Evolutionary conservation across 2,888 invertebrate genomes (phyloP).

Genomic region (Agrochola lychnidis): DNA sequence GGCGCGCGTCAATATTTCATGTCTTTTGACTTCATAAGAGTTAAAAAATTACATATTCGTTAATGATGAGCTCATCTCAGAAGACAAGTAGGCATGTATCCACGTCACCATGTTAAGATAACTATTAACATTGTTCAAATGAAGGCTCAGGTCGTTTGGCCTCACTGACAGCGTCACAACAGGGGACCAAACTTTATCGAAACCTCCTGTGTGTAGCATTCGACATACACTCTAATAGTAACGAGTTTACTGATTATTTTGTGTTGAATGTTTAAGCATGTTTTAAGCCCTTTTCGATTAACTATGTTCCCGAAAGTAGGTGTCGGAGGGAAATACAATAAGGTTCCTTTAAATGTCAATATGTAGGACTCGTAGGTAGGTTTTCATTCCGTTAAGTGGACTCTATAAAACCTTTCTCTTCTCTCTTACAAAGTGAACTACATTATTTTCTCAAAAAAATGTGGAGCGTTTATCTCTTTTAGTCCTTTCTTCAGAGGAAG

Average conservation of each 20-base stretch:
- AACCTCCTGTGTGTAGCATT: constrained; percentile 73
- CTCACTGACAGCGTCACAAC: constrained; percentile 77
- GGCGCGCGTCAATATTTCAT: neutral
- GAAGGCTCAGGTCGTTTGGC: constrained; percentile 71
- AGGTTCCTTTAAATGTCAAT: constrained; percentile 29
- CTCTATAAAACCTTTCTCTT: constrained; percentile 39
- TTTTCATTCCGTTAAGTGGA: constrained; percentile 47
- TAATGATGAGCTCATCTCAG: too few relatives aligned
- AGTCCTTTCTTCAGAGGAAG: constrained; percentile 24
- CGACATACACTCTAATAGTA: constrained; percentile 24
- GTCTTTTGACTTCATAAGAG: neutral
- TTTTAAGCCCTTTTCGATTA: constrained; percentile 26
- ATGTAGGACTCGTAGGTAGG: constrained; percentile 11
- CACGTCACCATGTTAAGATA: constrained; percentile 72
- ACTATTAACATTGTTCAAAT: constrained; percentile 71
- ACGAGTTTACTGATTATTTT: constrained; percentile 23
- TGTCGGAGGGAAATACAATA: neutral
- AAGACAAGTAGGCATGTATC: constrained; percentile 49
- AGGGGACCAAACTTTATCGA: constrained; percentile 77
- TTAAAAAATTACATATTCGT: too few relatives aligned
- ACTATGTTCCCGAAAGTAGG: constrained; percentile 6
- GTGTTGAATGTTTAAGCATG: constrained; percentile 38
- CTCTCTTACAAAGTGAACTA: constrained; percentile 40
- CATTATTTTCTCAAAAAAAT: constrained; percentile 50
- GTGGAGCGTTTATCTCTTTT: constrained; percentile 29